Conservation (phyloP, 1,140 invertebrate genomes). For the Oreohelix idahoensis region DNA sequence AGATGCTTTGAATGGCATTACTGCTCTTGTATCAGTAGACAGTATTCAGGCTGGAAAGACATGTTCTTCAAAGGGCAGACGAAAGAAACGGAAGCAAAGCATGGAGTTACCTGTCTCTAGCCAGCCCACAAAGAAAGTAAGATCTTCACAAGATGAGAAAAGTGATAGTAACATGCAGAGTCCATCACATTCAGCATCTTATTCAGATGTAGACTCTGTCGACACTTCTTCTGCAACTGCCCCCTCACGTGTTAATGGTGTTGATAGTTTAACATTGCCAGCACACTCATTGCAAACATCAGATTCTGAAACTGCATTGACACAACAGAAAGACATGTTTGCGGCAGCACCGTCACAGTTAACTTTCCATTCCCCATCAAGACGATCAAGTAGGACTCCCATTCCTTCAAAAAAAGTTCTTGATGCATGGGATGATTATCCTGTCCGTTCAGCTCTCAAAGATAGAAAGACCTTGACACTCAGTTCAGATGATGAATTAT, state of each 20-base stretch:
- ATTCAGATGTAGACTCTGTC: background rate
- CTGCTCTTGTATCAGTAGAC: background rate
- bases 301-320: background rate
- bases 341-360: background rate
- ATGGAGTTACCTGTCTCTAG: background rate
- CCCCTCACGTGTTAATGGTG: slow-evolving; percentile 6
- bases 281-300: background rate
- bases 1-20: background rate
- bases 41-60: background rate
- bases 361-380: slow-evolving; percentile 11
- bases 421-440: slow-evolving; percentile 21
- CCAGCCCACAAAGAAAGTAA: background rate
- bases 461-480: background rate
- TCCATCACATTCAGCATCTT: background rate
- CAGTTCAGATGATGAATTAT: slow-evolving; percentile 32
- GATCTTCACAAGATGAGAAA: background rate
- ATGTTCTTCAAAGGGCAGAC: background rate
- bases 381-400: slow-evolving; percentile 10
- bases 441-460: background rate
- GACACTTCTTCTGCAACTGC: background rate
- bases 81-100: background rate
- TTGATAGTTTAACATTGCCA: background rate
- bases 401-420: slow-evolving; percentile 27
- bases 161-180: background rate
- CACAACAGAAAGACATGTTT: background rate